Base-by-base conservation (phyloP, 2,113 vertebrate species). In the Calyptommatus sinebrachiatus region DNA sequence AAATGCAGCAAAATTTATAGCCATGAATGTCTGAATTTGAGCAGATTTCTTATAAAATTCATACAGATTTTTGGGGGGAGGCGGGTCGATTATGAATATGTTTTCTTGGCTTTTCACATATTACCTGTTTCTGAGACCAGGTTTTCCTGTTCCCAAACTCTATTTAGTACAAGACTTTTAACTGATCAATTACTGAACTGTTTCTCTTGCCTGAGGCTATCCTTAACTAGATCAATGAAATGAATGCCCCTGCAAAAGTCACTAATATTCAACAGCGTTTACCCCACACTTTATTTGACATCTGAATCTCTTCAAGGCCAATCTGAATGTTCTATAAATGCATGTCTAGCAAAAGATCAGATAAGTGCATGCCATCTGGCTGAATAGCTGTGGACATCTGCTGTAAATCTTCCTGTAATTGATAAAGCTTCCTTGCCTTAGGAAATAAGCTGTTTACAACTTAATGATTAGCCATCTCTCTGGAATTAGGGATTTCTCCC, bases 371-470 rank as follows among this genome's bases (percentile, higher is more conserved):
- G 60, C 76, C 76, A 78, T 69, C 76, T 68, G 76, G 6, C 76
- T 61, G 50, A 53, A 61, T 70, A 70, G 22, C 50, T 45, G 50
- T 61, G 76, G 67, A 78, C 76, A 78, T 78, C 76, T 78, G 76
- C 67, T 78, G 66, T 78, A 78, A 78, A 78, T 78, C 76, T 78
- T 29, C 24, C 29, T 78, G 76, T 78, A 78, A 78, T 78, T 78
- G 76, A 70, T 70, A 78, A 78, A 61, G 50, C 67, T 22, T 78
- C 31, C 29, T 50, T 60, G 76, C 76, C 76, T 78, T 60, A 78
- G 76, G 76, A 78, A 78, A 70, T 57, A 70, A 69, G 48, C 76
- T 78, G 76, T 78, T 78, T 78, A 78, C 66, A 78, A 69, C 69
- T 69, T 69, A 78, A 78, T 78, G 76, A 78, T 78, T 78, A 78